Evolutionary conservation across 1,140 invertebrate genomes (phyloP), one percentile per base, ranked within the genome.

Genomic region (Lanistes nyassanus): DNA sequence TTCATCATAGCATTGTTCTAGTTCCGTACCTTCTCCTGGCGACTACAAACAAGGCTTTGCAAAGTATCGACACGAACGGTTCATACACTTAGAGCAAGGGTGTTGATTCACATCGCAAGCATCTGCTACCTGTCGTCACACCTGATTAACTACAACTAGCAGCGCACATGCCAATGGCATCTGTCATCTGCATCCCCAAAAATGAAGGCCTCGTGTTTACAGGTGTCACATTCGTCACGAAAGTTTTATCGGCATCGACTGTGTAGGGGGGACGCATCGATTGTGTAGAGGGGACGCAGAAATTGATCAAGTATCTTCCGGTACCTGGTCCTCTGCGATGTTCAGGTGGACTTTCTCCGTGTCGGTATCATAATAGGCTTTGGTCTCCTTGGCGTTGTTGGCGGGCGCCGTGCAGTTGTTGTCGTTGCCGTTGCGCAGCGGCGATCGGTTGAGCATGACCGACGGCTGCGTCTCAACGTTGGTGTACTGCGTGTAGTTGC

Each of bases 311-410:
- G 73, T 75, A 26, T 78, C 66, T 55, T 70, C 74, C 7, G 53
- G 67, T 34, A 51, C 74, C 47, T 79, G 78, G 56, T 85, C 80
- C 51, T 83, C 80, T 26, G 79, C 80, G n/a, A 87, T 80, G 64
- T 86, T 87, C 3, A 87, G 75, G 55, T 84, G 81, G 3, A 87
- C 85, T 64, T 84, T 87, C 76, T 87, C 86, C 4, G 86, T 85
- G 80, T 87, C 83, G 0, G 84, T 75, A 55, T 87, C 84, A 66
- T 85, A 87, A 73, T 79, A 84, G 16, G 85, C 85, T 73, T 86
- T 86, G 13, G 82, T 79, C 51, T 81, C 80, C 68, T 83, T 85
- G 21, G 76, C 76, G 64, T 65, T 66, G 36, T 70, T 67, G 26
- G 68, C 53, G 70, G 81, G 82, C 13, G 77, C 71, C 60, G 65